Evolutionary conservation across 2,113 vertebrate genomes (phyloP).

Genomic region (Rostratula benghalensis): DNA sequence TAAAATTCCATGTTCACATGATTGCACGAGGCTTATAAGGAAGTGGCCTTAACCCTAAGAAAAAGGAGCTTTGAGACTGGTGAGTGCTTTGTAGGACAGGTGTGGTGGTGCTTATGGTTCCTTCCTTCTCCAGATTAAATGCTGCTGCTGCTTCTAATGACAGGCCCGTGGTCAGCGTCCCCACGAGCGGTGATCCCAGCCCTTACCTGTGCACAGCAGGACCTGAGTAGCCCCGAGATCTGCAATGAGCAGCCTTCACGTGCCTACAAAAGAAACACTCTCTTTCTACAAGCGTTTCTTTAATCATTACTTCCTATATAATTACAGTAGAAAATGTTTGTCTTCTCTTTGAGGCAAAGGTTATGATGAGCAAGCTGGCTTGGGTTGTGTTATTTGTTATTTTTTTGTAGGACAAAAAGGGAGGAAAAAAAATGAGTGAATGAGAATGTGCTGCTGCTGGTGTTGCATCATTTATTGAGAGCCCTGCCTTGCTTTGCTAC

Average conservation of each 20-base stretch:
- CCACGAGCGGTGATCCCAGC: not conserved
- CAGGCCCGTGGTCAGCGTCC: not conserved
- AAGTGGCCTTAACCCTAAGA: constrained; percentile 39
- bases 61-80: constrained; percentile 22
- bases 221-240: not conserved
- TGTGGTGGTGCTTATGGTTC: not conserved
- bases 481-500: not conserved
- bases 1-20: constrained; percentile 47
- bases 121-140: constrained; percentile 13
- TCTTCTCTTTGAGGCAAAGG: constrained; percentile 22
- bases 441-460: not conserved
- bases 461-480: constrained; percentile 27
- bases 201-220: not conserved
- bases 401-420: not conserved
- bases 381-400: not conserved
- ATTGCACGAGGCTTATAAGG: constrained; percentile 40
- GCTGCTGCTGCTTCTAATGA: not conserved
- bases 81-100: constrained; percentile 43
- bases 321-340: constrained; percentile 15
- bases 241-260: not conserved
- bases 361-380: constrained; percentile 2
- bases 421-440: not conserved
- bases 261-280: not conserved
- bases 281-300: not conserved
- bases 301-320: constrained; percentile 17